A percentile compares a stretch with the other conserved stretches of the same genome.
Evolutionary conservation across 2,797 vertebrate genomes (phyloP).

Genomic region (Aldrovandia affinis): DNA sequence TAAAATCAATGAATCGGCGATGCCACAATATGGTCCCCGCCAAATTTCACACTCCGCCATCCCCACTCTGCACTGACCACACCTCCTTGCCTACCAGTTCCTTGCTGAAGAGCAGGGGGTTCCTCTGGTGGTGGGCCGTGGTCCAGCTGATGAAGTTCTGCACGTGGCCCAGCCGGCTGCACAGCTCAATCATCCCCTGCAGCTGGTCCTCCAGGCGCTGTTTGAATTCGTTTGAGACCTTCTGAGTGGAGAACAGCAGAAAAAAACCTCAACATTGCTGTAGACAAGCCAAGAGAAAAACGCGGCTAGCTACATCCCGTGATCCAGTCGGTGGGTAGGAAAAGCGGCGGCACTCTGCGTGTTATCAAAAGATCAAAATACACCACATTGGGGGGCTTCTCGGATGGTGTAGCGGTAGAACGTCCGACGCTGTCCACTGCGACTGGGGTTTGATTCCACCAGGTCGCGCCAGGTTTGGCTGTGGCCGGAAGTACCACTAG

Average conservation of each 20-base stretch:
- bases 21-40: background rate
- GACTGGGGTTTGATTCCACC: too few relatives aligned
- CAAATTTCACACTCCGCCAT: too few relatives aligned
- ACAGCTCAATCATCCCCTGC: slow-evolving; percentile 86
- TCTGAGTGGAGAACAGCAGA: slow-evolving; percentile 67
- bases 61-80: too few relatives aligned
- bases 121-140: slow-evolving; percentile 84
- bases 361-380: background rate
- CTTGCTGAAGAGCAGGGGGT: slow-evolving; percentile 95
- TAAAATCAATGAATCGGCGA: background rate
- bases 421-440: too few relatives aligned
- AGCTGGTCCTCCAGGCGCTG: slow-evolving; percentile 90
- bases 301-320: background rate
- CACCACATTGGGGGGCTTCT: too few relatives aligned
- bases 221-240: slow-evolving; percentile 88
- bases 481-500: too few relatives aligned
- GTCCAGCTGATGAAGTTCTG: slow-evolving; percentile 98
- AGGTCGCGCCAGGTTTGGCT: background rate
- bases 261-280: slow-evolving; percentile 6
- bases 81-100: slow-evolving; percentile 81
- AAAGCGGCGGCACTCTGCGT: background rate
- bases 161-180: slow-evolving; percentile 91
- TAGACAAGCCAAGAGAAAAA: background rate
- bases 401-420: too few relatives aligned
- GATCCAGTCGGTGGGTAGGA: background rate